These are phyloP conservation scores for Equus przewalskii DNA, from an alignment of 2,113 vertebrate species.

Conservation along the genomic window DNA sequence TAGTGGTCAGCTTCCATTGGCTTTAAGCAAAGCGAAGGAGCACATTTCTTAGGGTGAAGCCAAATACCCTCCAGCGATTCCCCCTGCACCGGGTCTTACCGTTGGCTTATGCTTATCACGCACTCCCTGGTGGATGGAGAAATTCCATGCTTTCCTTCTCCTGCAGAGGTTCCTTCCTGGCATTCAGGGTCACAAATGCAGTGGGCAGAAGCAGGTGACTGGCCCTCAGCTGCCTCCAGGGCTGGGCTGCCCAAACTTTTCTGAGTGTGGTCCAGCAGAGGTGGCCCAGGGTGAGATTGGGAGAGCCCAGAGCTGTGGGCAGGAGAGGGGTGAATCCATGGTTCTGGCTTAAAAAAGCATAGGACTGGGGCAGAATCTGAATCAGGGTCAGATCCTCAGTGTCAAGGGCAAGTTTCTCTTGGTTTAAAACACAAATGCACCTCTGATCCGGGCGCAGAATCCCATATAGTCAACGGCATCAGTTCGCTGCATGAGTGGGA, in stretches of 20 bases:
- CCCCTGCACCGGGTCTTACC: neutral
- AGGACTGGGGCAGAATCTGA: neutral
- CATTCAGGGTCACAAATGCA: conserved; percentile 29
- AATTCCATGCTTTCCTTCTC: conserved; percentile 48
- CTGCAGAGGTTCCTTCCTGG: conserved; percentile 65
- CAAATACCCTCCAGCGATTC: neutral
- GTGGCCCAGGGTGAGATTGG: neutral
- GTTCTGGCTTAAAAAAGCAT: neutral
- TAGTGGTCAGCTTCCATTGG: neutral
- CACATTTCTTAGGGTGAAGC: neutral
- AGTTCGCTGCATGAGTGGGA: neutral
- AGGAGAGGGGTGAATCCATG: rapidly evolving
- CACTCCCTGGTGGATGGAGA: neutral
- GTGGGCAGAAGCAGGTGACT: conserved; percentile 51
- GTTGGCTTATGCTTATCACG: neutral
- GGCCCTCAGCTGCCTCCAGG: neutral
- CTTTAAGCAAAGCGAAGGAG: neutral
- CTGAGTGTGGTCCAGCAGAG: neutral
- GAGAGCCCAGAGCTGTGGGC: neutral
- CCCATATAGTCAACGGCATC: rapidly evolving
- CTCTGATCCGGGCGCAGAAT: neutral
- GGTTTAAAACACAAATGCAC: neutral
- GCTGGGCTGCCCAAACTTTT: neutral
- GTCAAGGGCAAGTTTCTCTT: neutral
- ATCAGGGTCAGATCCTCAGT: neutral